phyloP scores from a whole-genome alignment of 30 jellyfish, hydroid and myxozoan species.

The Catostylus mosaicus region DNA sequence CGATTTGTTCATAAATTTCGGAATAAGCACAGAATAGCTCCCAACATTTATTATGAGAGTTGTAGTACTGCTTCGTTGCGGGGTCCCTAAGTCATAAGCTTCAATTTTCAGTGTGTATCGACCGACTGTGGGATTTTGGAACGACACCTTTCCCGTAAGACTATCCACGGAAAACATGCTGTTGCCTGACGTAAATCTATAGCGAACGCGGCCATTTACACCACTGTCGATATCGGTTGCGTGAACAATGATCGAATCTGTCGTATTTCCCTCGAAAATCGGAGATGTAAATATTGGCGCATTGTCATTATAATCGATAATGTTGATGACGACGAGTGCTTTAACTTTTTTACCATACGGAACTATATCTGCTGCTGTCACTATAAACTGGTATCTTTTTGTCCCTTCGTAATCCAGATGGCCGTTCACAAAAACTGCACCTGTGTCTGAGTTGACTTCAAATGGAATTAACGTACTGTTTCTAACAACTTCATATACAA shows the following conservation, averaged over 20 bases:
- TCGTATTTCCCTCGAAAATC: slow-evolving; percentile 71
- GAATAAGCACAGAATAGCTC: slow-evolving; percentile 33
- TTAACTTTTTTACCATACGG: slow-evolving; percentile 49
- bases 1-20: slow-evolving; percentile 75
- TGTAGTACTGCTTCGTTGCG: slow-evolving; percentile 47
- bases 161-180: slow-evolving; percentile 55
- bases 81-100: slow-evolving; percentile 83
- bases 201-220: slow-evolving; percentile 65
- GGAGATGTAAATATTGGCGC: slow-evolving; percentile 80
- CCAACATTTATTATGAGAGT: slow-evolving; percentile 84
- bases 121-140: slow-evolving; percentile 62
- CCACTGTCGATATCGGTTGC: slow-evolving; percentile 91
- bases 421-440: slow-evolving; percentile 60
- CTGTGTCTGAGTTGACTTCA: slow-evolving; percentile 71
- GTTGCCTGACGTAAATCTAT: slow-evolving; percentile 59
- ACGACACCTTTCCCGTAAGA: slow-evolving; percentile 65
- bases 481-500: slow-evolving; percentile 58
- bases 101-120: slow-evolving; percentile 75
- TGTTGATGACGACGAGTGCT: slow-evolving; percentile 48
- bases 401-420: slow-evolving; percentile 80
- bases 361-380: slow-evolving; percentile 85
- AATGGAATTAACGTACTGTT: slow-evolving; percentile 57
- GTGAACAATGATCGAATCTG: slow-evolving; percentile 52
- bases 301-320: slow-evolving; percentile 91
- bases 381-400: slow-evolving; percentile 60